Base-by-base conservation (phyloP, 2,888 invertebrate species). In the Laspeyria flexula region DNA sequence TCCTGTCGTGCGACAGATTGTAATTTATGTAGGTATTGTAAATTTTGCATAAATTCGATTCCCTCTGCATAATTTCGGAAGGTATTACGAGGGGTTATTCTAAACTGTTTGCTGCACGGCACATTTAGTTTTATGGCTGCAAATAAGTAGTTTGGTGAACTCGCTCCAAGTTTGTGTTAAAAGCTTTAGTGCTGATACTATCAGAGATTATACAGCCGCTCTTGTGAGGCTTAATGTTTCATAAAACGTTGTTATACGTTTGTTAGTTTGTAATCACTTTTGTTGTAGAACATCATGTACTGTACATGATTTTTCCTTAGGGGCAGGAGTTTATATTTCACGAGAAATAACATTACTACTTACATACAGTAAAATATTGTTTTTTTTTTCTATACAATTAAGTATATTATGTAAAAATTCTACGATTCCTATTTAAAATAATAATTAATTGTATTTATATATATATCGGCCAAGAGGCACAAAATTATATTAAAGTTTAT, bases 111-210 rank as follows among this genome's bases (percentile, higher is more conserved):
- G 65, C 63, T 73, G 66, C 86, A 87, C 88, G 87, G 56, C 82
- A 78, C 71, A 68, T 73, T 79, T 71, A 79, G 75, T 78, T 86
- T 85, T 76, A 86, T 79, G 79, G 62, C 58, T 55, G 69, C 71
- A 85, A 86, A 85, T 85, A 77, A 85, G 83, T 86, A 81, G 86
- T 85, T 86, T 72, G 71, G 71, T 61, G 55, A 67, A 61, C 52
- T 43, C 65, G 48, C 35, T 65, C 60, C 43, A 76, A 76, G 62
- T 75, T 77, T 67, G 63, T 65, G 72, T 75, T 76, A 72, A 77
- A 70, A 59, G 62, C 63, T 54, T 60, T 53, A 35, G 46, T 60
- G n/a, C 53, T 51, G 83, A 84, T 81, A 73, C 54, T 41, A 71
- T 75, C 73, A 50, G 55, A 62, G 46, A 65, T 64, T 67, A 42